A percentile compares a stretch with the other conserved stretches of the same genome.
These are phyloP conservation scores for Pipra filicauda DNA, from an alignment of 2,113 vertebrate species.

Conservation along the genomic window DNA sequence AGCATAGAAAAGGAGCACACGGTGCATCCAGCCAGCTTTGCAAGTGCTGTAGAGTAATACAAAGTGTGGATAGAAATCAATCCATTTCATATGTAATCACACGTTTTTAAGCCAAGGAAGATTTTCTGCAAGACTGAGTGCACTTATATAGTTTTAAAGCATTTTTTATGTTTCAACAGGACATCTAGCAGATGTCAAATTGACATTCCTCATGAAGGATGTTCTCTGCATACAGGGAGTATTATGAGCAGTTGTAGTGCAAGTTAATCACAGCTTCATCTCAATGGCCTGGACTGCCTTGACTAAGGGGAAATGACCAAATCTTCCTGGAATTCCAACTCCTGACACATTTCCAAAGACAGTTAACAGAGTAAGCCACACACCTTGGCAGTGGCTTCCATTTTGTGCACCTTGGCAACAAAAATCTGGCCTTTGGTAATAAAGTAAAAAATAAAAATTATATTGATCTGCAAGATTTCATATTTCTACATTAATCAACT, in stretches of 20 bases:
- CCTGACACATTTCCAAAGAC: not conserved
- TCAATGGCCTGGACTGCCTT: not conserved
- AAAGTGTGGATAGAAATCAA: not conserved
- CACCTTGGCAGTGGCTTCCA: not conserved
- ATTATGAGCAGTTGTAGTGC: not conserved
- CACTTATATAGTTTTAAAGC: accelerated
- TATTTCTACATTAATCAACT: not conserved
- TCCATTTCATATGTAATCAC: not conserved
- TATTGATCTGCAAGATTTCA: not conserved
- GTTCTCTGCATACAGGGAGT: too few relatives aligned
- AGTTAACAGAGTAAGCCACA: not conserved
- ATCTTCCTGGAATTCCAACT: not conserved
- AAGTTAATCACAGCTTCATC: not conserved
- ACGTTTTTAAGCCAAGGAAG: not conserved
- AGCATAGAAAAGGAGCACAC: slow-evolving; percentile 40
- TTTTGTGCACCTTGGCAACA: not conserved
- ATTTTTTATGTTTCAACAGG: accelerated
- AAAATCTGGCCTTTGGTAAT: not conserved
- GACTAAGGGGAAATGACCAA: not conserved
- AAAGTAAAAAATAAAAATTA: not conserved
- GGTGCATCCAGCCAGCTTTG: slow-evolving; percentile 44
- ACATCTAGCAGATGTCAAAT: accelerated
- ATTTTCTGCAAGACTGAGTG: accelerated
- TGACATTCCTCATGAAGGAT: not conserved
- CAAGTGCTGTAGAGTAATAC: slow-evolving; percentile 29